Percentiles rank a stretch among this genome's conserved stretches.
Evolutionary conservation across 1,140 invertebrate genomes (phyloP).

Genomic region (Sarcophaga peregrina): DNA sequence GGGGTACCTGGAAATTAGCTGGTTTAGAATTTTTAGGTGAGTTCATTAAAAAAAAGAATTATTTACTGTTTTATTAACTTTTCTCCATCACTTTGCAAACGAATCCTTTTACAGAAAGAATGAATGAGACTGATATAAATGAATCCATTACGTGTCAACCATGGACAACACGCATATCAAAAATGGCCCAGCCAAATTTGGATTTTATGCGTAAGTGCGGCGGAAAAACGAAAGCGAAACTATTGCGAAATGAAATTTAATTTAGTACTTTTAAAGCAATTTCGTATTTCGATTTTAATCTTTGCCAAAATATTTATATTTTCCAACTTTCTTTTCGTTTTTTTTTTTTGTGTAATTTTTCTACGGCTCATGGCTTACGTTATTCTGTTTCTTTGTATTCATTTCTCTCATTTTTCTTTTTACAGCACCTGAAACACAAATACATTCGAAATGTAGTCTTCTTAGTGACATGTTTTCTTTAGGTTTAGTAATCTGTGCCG

Average conservation of each 20-base stretch:
- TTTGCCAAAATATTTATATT: background rate
- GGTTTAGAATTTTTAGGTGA: conserved; percentile 94
- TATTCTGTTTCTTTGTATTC: background rate
- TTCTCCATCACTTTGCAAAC: background rate
- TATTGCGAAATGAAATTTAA: background rate
- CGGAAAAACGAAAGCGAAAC: background rate
- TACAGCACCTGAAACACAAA: conserved; percentile 89
- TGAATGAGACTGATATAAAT: conserved; percentile 76
- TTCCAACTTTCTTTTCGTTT: background rate
- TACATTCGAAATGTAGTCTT: conserved; percentile 82
- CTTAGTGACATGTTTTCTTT: conserved; percentile 95
- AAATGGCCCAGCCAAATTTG: conserved; percentile 92
- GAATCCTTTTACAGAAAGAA: conserved; percentile 71
- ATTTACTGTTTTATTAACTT: background rate
- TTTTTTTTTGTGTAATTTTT: background rate
- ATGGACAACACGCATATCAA: conserved; percentile 89
- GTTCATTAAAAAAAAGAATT: conserved; percentile 50
- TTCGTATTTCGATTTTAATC: background rate
- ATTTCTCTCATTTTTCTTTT: conserved; percentile 19
- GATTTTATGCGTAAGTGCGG: conserved; percentile 83
- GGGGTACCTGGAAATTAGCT: conserved; percentile 95
- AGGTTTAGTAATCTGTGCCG: conserved; percentile 90
- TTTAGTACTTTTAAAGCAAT: background rate
- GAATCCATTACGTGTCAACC: conserved; percentile 79
- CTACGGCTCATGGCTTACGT: background rate